Evolutionary conservation across 2,888 invertebrate genomes (phyloP), one percentile per base, ranked within the genome.

Genomic region (Tinea trinotella): DNA sequence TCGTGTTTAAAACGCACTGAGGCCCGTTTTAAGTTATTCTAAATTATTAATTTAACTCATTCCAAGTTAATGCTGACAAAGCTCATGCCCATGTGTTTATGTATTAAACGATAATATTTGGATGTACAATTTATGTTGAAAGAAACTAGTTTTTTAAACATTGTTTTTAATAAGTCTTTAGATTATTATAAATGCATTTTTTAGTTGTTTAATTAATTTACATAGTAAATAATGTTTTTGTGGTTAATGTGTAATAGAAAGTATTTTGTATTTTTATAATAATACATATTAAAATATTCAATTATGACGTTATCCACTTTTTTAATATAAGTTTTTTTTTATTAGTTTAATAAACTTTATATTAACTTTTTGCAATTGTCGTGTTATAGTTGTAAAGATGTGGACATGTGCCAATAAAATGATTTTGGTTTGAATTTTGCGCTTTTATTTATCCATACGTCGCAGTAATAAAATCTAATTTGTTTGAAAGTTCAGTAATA

Each of bases 121-220:
- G n/a, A n/a, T n/a, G n/a, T n/a, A n/a, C n/a, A n/a, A n/a, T n/a
- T n/a, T n/a, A n/a, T n/a, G n/a, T n/a, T n/a, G n/a, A n/a, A n/a
- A n/a, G n/a, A n/a, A n/a, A n/a, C n/a, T n/a, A n/a, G n/a, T n/a
- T n/a, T n/a, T n/a, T n/a, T n/a, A n/a, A n/a, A n/a, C n/a, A n/a
- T n/a, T n/a, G n/a, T n/a, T n/a, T n/a, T n/a, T n/a, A n/a, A n/a
- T n/a, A n/a, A n/a, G n/a, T n/a, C n/a, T n/a, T n/a, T n/a, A 72
- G 67, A 70, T 69, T 74, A 71, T 74, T 76, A 76, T 73, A 70
- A 74, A 83, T 84, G 78, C 71, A 81, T 77, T 84, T 84, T 84
- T 80, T 83, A 83, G 76, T 74, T 70, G 77, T 84, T 82, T 82
- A 71, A 80, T 76, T 81, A 80, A 81, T 83, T 80, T 83, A 81